A percentile compares a stretch with the other conserved stretches of the same genome.
Conservation (phyloP, 2,797 vertebrate species). For the Antrozous pallidus region DNA sequence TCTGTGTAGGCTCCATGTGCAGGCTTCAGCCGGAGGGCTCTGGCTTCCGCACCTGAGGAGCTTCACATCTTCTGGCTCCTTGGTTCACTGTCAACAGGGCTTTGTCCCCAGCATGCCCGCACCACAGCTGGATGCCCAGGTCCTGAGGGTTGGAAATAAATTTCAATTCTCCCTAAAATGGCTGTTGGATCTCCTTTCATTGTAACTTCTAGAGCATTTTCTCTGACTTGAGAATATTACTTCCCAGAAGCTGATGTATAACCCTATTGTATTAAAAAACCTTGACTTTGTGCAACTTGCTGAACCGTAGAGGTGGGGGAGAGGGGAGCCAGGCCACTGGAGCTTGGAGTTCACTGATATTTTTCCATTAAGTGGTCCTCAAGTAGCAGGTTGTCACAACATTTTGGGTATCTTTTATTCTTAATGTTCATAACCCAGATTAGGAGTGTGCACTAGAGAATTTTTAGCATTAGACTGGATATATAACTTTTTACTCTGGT, state of each 20-base stretch:
- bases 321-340: not conserved
- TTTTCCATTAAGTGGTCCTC: not conserved
- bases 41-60: constrained; percentile 70
- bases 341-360: not conserved
- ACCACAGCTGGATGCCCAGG: constrained; percentile 63
- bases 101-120: constrained; percentile 48
- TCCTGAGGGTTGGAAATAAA: constrained; percentile 61
- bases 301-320: not conserved
- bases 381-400: not conserved
- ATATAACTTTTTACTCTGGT: not conserved
- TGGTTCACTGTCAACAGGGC: constrained; percentile 69
- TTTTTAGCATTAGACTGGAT: not conserved
- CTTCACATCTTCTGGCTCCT: constrained; percentile 71
- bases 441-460: not conserved
- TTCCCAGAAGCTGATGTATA: not conserved
- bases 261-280: not conserved
- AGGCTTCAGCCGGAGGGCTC: constrained; percentile 69
- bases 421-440: not conserved
- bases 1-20: constrained; percentile 68
- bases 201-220: not conserved
- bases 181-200: constrained; percentile 61
- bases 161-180: constrained; percentile 61
- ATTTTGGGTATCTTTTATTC: not conserved
- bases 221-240: not conserved
- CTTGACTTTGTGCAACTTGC: not conserved